Evolutionary conservation across 2,113 vertebrate species (phyloP).

Genomic region (Ursus arctos): DNA sequence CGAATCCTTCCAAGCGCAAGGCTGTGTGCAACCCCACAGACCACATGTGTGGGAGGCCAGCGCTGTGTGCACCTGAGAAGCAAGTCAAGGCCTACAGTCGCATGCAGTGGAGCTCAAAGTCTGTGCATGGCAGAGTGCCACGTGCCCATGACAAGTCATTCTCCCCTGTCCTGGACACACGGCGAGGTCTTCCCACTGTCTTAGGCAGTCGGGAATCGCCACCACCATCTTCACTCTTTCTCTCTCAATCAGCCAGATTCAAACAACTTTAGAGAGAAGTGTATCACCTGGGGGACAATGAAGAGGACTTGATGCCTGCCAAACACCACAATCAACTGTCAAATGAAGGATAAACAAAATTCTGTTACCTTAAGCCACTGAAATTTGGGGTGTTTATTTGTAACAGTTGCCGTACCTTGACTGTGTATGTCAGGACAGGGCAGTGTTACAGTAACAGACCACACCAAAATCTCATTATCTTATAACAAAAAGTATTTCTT

Average conservation of each 20-base stretch:
- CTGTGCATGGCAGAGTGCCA: neutral
- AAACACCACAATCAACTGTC: neutral
- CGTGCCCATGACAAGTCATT: neutral
- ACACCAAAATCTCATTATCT: neutral
- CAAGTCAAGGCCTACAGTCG: neutral
- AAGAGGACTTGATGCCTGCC: neutral
- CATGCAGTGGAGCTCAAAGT: neutral
- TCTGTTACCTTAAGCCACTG: neutral
- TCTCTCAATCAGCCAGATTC: neutral
- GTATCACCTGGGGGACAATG: neutral
- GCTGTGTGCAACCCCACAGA: too few species aligned
- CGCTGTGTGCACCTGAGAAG: neutral
- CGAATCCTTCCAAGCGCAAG: neutral
- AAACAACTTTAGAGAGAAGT: neutral
- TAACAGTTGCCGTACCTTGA: neutral
- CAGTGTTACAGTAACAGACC: neutral
- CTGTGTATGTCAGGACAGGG: neutral
- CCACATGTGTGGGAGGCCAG: neutral
- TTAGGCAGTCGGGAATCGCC: neutral
- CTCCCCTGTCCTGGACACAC: neutral
- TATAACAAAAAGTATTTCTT: neutral
- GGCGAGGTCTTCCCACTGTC: neutral
- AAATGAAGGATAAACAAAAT: conserved; percentile 13
- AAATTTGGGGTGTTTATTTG: neutral
- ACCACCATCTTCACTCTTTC: neutral